Conservation (phyloP, 2,113 vertebrate species). For the Microcebus jonahi region DNA sequence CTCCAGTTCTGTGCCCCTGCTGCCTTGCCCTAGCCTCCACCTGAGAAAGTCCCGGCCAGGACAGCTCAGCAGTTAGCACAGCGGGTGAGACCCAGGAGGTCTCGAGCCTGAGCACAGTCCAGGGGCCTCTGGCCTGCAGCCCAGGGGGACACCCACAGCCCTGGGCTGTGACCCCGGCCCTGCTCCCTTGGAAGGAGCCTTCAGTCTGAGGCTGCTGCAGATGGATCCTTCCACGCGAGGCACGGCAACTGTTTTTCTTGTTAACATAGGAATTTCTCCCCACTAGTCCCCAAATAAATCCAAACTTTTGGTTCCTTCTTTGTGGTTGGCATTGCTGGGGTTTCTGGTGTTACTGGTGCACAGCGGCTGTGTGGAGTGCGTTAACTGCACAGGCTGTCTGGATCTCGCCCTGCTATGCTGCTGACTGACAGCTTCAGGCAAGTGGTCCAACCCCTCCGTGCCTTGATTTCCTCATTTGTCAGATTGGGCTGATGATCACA, state of each 20-base stretch:
- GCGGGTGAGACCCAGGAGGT: neutral
- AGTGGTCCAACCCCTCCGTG: neutral
- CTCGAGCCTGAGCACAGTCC: too few relatives aligned
- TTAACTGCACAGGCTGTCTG: neutral
- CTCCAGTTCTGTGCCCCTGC: neutral
- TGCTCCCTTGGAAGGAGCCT: neutral
- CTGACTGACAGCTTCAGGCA: neutral
- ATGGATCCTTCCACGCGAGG: neutral
- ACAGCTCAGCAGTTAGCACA: neutral
- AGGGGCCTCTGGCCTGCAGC: neutral
- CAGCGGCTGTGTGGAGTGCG: neutral
- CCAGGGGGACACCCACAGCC: neutral
- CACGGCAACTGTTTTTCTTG: neutral
- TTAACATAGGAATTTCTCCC: neutral
- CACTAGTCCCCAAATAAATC: neutral
- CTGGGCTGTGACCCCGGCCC: neutral
- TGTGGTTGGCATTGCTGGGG: neutral
- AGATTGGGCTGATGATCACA: neutral
- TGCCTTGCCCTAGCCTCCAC: neutral
- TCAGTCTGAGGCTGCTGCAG: neutral
- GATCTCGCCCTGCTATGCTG: neutral
- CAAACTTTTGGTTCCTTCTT: neutral
- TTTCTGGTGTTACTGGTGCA: neutral
- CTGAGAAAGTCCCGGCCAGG: neutral
- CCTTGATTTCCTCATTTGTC: neutral